These are phyloP conservation scores for Chrysaora quinquecirrha DNA, from an alignment of 30 jellyfish, hydroid and myxozoan species.

Conservation along the genomic window DNA sequence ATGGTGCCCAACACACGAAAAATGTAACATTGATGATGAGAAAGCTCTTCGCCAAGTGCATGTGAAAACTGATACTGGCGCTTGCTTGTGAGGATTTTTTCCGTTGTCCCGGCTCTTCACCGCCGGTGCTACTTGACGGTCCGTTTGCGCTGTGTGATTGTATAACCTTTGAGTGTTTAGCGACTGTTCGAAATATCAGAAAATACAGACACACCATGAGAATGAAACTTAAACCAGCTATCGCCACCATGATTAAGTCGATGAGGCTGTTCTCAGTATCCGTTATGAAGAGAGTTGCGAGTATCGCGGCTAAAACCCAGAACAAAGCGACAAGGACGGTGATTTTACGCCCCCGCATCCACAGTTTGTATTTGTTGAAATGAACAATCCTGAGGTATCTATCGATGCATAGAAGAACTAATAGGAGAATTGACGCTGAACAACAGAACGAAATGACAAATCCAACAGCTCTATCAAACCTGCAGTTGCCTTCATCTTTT, in stretches of 20 bases:
- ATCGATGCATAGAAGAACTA: constrained; percentile 29
- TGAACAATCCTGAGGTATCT: constrained; percentile 33
- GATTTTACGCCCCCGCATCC: neutral
- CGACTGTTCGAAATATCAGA: constrained; percentile 9
- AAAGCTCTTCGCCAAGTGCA: constrained; percentile 45
- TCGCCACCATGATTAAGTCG: constrained; percentile 10
- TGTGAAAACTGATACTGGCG: constrained; percentile 13
- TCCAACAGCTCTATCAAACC: constrained; percentile 13
- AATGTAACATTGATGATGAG: constrained; percentile 36
- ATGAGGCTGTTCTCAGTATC: neutral
- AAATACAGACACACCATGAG: constrained; percentile 15
- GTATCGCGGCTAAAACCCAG: constrained; percentile 15
- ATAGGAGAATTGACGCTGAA: constrained; percentile 35
- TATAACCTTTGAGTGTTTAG: constrained; percentile 8
- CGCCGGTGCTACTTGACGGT: neutral
- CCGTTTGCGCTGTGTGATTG: neutral
- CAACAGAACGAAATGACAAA: constrained; percentile 35
- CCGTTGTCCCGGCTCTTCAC: neutral
- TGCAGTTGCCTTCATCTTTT: constrained; percentile 13
- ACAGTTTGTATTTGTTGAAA: neutral
- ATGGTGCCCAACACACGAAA: constrained; percentile 70
- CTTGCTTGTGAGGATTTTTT: constrained; percentile 8
- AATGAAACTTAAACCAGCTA: constrained; percentile 5
- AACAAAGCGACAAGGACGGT: neutral
- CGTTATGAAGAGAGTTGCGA: constrained; percentile 13